Evolutionary conservation across 2,797 vertebrate genomes (phyloP).

Genomic region (Ateles fusciceps): DNA sequence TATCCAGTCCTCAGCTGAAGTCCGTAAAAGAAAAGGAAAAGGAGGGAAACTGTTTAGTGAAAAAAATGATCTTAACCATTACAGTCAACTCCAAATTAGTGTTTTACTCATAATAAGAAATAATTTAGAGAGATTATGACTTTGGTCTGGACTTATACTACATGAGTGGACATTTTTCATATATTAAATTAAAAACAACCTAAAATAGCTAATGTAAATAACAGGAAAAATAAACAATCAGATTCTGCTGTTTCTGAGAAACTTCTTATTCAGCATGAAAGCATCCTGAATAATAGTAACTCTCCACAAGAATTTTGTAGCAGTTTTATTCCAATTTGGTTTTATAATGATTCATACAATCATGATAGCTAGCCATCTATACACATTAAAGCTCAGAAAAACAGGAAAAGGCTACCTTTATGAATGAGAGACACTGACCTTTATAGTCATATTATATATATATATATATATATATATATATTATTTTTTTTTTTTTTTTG

Average conservation of each 20-base stretch:
- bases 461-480: not conserved
- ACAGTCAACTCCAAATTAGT: not conserved
- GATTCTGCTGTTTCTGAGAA: not conserved
- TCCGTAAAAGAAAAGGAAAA: slow-evolving; percentile 20
- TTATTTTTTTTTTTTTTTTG: no score
- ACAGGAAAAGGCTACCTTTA: not conserved
- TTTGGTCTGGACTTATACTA: not conserved
- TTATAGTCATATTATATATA: not conserved
- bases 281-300: not conserved
- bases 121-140: not conserved
- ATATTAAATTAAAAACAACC: slow-evolving; percentile 22
- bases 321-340: not conserved
- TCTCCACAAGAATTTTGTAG: not conserved
- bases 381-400: not conserved
- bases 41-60: not conserved
- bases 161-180: not conserved
- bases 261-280: not conserved
- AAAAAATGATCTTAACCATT: not conserved
- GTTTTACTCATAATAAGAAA: slow-evolving; percentile 1
- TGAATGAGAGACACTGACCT: not conserved
- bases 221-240: not conserved
- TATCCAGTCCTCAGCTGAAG: slow-evolving; percentile 92
- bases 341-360: not conserved
- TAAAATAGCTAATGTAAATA: not conserved
- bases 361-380: not conserved